Evolutionary conservation across 2,888 invertebrate genomes (phyloP), one percentile per base, ranked within the genome.

Genomic region (Leptodirus hochenwartii): DNA sequence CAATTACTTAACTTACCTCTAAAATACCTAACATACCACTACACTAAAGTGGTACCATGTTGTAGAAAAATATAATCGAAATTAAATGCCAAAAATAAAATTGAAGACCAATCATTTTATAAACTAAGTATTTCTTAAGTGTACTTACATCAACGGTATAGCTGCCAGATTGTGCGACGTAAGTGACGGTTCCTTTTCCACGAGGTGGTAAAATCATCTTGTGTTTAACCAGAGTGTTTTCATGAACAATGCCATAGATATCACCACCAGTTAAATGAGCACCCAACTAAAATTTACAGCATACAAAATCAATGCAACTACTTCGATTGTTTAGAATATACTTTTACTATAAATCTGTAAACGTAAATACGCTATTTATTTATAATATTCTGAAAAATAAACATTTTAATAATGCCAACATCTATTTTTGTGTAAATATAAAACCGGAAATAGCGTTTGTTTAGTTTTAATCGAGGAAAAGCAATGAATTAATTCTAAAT

Each of bases 261-360:
- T 99, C 98, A 34, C 98, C 98, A 24, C 98, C 98, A 31, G 96
- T 98, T 40, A 99, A 81, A 61, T 99, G 98, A 31, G 88, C 80
- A n/a, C 96, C 96, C 43, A 72, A 65, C 74, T 79, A 54, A n/a
- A 53, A 47, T 38, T 24, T 37, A 37, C 34, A 34, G 37, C 8
- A n/a, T n/a, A 20, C n/a, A n/a, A n/a, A 20, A n/a, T 20, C 20
- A n/a, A 20, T 8, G 8, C n/a, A n/a, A n/a, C n/a, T n/a, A n/a
- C n/a, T n/a, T n/a, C n/a, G n/a, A 34, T 20, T 14, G 16, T n/a
- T 31, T 16, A 23, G 4, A 11, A 27, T 15, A 24, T 13, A 25
- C 15, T 22, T 16, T 25, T 20, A 10, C n/a, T 8, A n/a, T 14
- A 22, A 14, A 9, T 5, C 10, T 17, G 12, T 24, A 14, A 27